These are phyloP conservation scores for Sorex maritimensis DNA, from an alignment of 2,797 vertebrate species.

Conservation along the genomic window DNA sequence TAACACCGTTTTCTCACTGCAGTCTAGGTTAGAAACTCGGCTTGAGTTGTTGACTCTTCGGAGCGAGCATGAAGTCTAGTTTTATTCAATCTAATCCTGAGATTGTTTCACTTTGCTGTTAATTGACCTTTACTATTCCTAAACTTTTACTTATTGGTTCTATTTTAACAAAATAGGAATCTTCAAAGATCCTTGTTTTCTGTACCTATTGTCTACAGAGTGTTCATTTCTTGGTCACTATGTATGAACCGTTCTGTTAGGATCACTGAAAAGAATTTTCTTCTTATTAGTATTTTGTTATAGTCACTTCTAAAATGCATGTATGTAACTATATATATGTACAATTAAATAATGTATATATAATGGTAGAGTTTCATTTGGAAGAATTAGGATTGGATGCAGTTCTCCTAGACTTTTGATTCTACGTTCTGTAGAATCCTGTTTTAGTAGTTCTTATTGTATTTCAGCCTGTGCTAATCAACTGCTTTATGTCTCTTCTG, in stretches of 20 bases:
- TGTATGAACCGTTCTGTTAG: background rate
- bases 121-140: background rate
- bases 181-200: slow-evolving; percentile 11
- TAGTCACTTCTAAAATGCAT: background rate
- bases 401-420: background rate
- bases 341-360: background rate
- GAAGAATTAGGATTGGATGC: slow-evolving; percentile 11
- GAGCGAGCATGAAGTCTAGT: background rate
- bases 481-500: background rate
- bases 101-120: background rate
- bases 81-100: slow-evolving; percentile 13
- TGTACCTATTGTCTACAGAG: background rate
- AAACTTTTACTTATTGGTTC: background rate
- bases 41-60: background rate
- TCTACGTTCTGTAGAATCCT: too few species aligned
- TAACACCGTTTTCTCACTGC: background rate
- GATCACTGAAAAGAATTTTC: background rate
- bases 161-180: slow-evolving; percentile 22
- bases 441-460: background rate
- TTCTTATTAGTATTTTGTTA: slow-evolving; percentile 35
- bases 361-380: background rate
- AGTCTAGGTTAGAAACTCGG: background rate
- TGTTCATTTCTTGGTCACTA: background rate
- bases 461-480: background rate
- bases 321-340: too few species aligned